phyloP scores from a whole-genome alignment of 2,113 vertebrate species.

The Pedionomus torquatus region DNA sequence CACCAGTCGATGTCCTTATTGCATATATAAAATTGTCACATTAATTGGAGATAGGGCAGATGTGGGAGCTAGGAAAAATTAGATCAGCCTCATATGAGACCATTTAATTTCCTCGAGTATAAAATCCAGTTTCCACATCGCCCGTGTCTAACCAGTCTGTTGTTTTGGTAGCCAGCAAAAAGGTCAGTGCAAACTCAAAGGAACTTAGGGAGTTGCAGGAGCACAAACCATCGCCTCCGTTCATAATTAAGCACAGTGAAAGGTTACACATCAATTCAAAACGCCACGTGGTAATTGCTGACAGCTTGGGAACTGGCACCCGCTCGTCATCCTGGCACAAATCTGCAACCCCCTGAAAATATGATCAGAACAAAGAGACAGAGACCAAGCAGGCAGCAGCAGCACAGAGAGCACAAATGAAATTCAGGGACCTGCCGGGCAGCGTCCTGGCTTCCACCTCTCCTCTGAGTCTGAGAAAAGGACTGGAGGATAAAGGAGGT shows the following conservation, averaged over 20 bases:
- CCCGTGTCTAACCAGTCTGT: neutral
- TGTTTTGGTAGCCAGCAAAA: neutral
- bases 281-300: neutral
- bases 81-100: neutral
- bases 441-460: conserved; percentile 24
- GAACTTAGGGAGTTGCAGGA: neutral
- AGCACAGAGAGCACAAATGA: conserved; percentile 4
- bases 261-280: neutral
- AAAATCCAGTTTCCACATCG: conserved; percentile 17
- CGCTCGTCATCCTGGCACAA: neutral
- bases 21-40: neutral
- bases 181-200: neutral
- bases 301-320: neutral
- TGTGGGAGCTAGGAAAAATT: neutral
- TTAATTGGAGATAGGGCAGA: neutral
- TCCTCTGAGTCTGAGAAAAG: conserved; percentile 12
- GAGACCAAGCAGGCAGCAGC: neutral
- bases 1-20: neutral
- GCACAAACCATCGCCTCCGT: neutral
- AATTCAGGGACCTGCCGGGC: neutral
- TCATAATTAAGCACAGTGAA: neutral
- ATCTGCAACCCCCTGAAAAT: conserved; percentile 11
- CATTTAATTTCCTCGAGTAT: neutral
- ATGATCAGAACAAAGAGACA: neutral
- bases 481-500: neutral